Conservation (phyloP, 2,113 vertebrate species). For the Axis porcinus region DNA sequence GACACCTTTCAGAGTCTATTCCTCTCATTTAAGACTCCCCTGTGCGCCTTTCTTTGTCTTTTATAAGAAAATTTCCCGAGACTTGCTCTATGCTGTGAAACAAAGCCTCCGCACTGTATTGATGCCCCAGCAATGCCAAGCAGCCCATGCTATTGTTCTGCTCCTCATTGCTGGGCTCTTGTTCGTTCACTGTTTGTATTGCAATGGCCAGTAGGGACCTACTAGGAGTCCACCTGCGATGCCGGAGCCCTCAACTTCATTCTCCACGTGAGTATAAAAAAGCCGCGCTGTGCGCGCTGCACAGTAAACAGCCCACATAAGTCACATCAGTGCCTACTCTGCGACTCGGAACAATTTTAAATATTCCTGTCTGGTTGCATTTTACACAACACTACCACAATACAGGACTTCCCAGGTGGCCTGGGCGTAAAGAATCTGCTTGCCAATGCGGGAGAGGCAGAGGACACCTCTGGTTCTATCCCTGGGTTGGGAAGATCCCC, state of each 20-base stretch:
- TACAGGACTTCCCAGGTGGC: neutral
- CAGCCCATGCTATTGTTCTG: slow-evolving; percentile 32
- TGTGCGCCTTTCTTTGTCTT: slow-evolving; percentile 70
- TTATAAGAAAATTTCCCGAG: slow-evolving; percentile 59
- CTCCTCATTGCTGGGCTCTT: neutral
- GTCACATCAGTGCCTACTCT: neutral
- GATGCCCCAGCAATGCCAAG: slow-evolving; percentile 58
- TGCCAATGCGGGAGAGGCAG: neutral
- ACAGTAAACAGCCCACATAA: slow-evolving; percentile 1
- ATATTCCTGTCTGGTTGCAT: slow-evolving; percentile 67
- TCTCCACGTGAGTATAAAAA: neutral
- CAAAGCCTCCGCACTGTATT: slow-evolving; percentile 64
- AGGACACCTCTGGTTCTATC: neutral
- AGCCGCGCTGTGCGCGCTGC: neutral
- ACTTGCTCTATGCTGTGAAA: slow-evolving; percentile 65
- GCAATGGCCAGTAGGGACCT: slow-evolving; percentile 33
- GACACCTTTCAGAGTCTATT: slow-evolving; percentile 72
- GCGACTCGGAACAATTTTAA: slow-evolving; percentile 49
- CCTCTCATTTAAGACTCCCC: slow-evolving; percentile 62
- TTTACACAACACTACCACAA: slow-evolving; percentile 65
- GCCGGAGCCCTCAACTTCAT: slow-evolving; percentile 11
- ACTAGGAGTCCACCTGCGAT: slow-evolving; percentile 29
- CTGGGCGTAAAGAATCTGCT: neutral
- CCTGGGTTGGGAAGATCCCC: neutral
- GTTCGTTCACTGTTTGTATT: slow-evolving; percentile 51